phyloP scores from a whole-genome alignment of 2,888 invertebrate species.

The Morpho helenor region DNA sequence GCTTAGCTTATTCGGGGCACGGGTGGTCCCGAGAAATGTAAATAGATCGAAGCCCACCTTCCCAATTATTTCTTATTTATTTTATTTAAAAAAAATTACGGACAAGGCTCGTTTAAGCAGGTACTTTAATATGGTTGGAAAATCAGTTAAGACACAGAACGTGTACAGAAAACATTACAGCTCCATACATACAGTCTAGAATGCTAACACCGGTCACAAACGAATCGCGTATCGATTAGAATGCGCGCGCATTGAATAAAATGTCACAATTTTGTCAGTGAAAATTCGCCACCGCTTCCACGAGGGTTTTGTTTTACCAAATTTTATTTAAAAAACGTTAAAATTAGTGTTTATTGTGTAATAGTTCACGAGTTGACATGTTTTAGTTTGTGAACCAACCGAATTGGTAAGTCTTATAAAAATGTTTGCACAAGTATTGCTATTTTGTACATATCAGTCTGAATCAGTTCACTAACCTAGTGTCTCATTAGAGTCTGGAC shows the following conservation, averaged over 20 bases:
- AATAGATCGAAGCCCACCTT: too few relatives aligned
- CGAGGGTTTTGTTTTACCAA: conserved; percentile 30
- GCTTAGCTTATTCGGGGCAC: too few relatives aligned
- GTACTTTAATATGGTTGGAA: conserved; percentile 1
- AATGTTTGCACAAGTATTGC: background rate
- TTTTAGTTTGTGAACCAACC: conserved; percentile 5
- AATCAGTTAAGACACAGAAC: too few relatives aligned
- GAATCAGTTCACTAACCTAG: too few relatives aligned
- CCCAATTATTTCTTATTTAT: too few relatives aligned
- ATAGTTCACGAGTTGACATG: conserved; percentile 21
- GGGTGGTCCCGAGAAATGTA: too few relatives aligned
- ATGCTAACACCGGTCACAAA: conserved; percentile 7
- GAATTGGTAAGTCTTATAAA: conserved; percentile 14
- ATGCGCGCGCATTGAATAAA: conserved; percentile 61
- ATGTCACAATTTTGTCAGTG: conserved; percentile 44
- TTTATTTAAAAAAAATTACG: too few relatives aligned
- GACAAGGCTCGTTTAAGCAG: too few relatives aligned
- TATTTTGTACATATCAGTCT: too few relatives aligned
- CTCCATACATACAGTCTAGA: background rate
- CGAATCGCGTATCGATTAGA: conserved; percentile 44
- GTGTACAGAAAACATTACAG: background rate
- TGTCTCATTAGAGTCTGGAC: too few relatives aligned
- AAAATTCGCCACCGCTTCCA: conserved; percentile 42
- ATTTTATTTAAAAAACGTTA: conserved; percentile 35
- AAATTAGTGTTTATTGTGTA: background rate